Evolutionary conservation across 2,113 vertebrate species (phyloP), one percentile per base, ranked within the genome.

Genomic region (Stictonetta naevosa): DNA sequence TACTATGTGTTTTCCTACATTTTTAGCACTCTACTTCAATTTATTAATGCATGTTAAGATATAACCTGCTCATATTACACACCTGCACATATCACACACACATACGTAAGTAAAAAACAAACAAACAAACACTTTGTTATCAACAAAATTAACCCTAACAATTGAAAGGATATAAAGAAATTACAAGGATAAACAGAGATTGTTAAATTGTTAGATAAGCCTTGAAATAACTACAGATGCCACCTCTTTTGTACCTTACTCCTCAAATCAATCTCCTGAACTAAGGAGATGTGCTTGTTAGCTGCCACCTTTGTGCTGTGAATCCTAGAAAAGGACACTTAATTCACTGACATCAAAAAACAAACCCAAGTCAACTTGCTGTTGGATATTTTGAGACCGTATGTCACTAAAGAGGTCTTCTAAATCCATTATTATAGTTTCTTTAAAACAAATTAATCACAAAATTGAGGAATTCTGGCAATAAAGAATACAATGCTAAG

Each of bases 1-100:
- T 21, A 40, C 0, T 21, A 33, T 3, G 22, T 20, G 2, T 29
- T 68, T 33, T 71, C 31, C 63, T 53, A 0, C 6, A 58, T 52
- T 62, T 62, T 86, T 17, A 68, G 33, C 44, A 86, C 33, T 10
- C 52, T 53, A 67, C 50, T 48, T 77, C 42, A 36, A 83, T 38
- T n/a, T 26, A 7, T 16, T 53, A 69, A 80, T 2, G 8, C 8
- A 31, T 38, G 8, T 36, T 77, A 53, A 80, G 74, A 69, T 13
- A 25, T 4, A 80, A 50, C 16, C 64, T 69, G 8, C 3, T 64
- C 26, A 2, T 13, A 46, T 29, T n/a, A 19, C 3, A 36, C 15
- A 22, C 7, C 64, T 69, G 8, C 3, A 60, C 26, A 2, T 13
- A 46, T 29, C 33, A 19, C 3, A 36, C 15, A 22, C 7, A 77